These are phyloP conservation scores for Malurus alboscapulatus DNA, from an alignment of 2,113 vertebrate species.

Conservation along the genomic window DNA sequence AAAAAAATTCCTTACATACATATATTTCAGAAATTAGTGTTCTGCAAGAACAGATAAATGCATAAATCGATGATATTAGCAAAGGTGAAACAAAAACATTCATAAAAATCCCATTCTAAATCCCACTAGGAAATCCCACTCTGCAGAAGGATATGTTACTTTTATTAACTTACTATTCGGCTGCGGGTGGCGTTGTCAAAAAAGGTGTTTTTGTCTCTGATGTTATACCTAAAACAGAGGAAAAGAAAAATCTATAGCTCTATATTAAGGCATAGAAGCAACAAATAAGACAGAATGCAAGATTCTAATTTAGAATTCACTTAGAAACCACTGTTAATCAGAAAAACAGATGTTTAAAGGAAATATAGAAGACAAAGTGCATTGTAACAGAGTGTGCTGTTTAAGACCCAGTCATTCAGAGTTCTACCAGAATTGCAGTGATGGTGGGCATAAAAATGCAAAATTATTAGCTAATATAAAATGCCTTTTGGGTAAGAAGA, in stretches of 20 bases:
- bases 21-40: not conserved
- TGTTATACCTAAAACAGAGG: conserved; percentile 82
- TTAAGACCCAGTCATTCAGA: not conserved
- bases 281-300: not conserved
- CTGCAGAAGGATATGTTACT: not conserved
- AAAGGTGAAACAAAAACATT: not conserved
- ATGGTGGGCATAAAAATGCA: not conserved
- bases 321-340: not conserved
- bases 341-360: not conserved
- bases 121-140: not conserved
- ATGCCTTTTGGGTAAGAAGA: not conserved
- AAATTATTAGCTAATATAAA: not conserved
- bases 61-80: not conserved
- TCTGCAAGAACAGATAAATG: not conserved
- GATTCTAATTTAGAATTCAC: not conserved
- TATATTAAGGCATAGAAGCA: not conserved
- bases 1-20: not conserved
- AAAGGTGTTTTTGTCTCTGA: conserved; percentile 88
- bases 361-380: not conserved
- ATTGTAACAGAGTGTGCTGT: not conserved
- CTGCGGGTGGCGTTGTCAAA: conserved; percentile 94
- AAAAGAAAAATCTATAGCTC: not conserved
- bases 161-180: conserved; percentile 88
- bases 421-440: not conserved
- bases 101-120: not conserved